A percentile compares a stretch with the other conserved stretches of the same genome.
These are phyloP conservation scores for Mya arenaria DNA, from an alignment of 1,140 invertebrate genomes.

Conservation along the genomic window DNA sequence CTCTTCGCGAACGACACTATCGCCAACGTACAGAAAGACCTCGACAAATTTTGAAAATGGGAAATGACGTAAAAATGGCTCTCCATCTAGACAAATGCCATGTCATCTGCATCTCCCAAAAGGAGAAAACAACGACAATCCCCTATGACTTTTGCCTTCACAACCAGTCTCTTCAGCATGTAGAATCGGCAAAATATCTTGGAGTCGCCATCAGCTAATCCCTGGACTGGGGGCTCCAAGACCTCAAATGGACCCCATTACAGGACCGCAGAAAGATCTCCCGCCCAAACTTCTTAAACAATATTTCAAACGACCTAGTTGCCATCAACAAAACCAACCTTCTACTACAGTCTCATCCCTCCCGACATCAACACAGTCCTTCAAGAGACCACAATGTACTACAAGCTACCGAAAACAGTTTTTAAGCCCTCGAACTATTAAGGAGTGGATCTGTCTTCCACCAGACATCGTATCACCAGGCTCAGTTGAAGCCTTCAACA, in stretches of 20 bases:
- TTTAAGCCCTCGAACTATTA: too few relatives aligned
- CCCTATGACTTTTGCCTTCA: background rate
- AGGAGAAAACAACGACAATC: background rate
- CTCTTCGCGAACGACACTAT: conserved; percentile 29
- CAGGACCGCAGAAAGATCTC: conserved; percentile 22
- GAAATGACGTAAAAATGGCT: conserved; percentile 12
- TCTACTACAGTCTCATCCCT: background rate
- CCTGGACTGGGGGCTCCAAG: conserved; percentile 9
- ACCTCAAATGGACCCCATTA: background rate
- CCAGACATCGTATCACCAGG: too few relatives aligned
- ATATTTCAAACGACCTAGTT: background rate
- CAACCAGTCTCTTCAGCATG: background rate
- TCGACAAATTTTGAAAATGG: conserved; percentile 17
- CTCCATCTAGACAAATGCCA: conserved; percentile 24
- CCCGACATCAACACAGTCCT: conserved; percentile 1
- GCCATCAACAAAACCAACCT: background rate
- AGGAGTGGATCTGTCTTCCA: too few relatives aligned
- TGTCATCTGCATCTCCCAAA: background rate
- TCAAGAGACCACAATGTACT: background rate
- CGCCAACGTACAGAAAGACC: background rate
- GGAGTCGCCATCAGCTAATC: background rate
- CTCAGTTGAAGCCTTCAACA: too few relatives aligned
- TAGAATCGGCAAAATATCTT: conserved; percentile 11
- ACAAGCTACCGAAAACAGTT: background rate
- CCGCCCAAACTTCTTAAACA: background rate